Conservation (phyloP, 1,140 invertebrate genomes). For the Neodiprion virginianus region DNA sequence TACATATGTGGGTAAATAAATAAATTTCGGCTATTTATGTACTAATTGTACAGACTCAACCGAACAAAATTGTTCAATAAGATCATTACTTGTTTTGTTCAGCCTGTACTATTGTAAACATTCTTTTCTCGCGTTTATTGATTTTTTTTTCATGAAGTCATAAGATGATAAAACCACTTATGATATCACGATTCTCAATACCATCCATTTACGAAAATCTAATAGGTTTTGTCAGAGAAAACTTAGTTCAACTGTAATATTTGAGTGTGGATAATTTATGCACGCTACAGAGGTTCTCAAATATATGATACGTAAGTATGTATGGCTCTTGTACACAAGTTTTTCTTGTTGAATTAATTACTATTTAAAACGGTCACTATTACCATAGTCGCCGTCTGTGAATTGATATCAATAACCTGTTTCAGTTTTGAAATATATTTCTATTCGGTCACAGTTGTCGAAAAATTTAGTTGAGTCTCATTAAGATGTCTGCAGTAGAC, state of each 20-base stretch:
- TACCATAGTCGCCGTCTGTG: too few species aligned
- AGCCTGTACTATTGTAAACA: neutral
- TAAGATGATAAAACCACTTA: neutral
- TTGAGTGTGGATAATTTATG: too few species aligned
- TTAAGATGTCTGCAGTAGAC: too few species aligned
- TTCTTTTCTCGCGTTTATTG: neutral
- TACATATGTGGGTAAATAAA: conserved; percentile 4
- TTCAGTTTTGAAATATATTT: too few species aligned
- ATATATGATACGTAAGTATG: neutral
- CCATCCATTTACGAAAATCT: neutral
- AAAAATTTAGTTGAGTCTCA: too few species aligned
- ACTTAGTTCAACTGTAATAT: too few species aligned
- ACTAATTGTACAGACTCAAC: neutral
- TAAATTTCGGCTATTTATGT: conserved; percentile 4
- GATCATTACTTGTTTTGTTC: neutral
- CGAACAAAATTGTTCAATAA: neutral
- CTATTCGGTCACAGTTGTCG: too few species aligned
- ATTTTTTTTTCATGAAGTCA: too few species aligned
- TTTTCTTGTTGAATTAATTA: neutral
- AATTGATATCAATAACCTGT: too few species aligned
- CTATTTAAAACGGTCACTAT: neutral
- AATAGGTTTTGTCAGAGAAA: too few species aligned
- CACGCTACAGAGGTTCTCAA: too few species aligned
- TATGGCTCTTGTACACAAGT: neutral
- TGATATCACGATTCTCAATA: neutral